Conservation (phyloP, 2,797 vertebrate species). For the Rhabdomys pumilio region DNA sequence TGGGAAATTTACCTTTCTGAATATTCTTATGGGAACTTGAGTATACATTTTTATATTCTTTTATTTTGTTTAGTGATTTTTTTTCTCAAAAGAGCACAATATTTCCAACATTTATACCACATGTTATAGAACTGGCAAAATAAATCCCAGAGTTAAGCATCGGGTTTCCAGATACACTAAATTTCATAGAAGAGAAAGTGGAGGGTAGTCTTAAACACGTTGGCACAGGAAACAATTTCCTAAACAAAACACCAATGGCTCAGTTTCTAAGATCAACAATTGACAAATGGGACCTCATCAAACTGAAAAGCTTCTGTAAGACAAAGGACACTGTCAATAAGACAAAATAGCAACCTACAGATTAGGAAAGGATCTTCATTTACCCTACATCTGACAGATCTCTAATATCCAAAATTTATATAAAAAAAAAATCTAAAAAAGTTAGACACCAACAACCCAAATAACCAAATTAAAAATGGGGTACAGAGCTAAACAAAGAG, state of each 20-base stretch:
- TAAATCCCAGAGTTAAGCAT: neutral
- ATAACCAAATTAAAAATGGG: neutral
- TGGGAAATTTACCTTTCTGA: slow-evolving; percentile 56
- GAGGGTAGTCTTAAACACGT: neutral
- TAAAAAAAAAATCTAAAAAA: neutral
- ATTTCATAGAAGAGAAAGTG: neutral
- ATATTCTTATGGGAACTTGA: slow-evolving; percentile 12
- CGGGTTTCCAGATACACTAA: neutral
- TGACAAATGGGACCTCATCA: neutral
- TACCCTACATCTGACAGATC: neutral
- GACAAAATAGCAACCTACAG: neutral
- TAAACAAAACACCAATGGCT: neutral
- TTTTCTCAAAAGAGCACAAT: neutral
- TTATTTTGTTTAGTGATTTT: slow-evolving; percentile 35
- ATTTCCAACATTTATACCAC: neutral
- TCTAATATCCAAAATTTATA: neutral
- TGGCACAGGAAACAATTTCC: neutral
- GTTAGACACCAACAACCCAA: neutral
- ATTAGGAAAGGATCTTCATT: neutral
- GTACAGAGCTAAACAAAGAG: neutral
- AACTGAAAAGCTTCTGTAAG: neutral
- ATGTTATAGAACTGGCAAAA: neutral
- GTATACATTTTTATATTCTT: neutral
- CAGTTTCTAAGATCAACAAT: neutral
- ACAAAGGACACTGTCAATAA: neutral